Evolutionary conservation across 2,888 invertebrate genomes (phyloP).

Genomic region (Scaeva pyrastri): DNA sequence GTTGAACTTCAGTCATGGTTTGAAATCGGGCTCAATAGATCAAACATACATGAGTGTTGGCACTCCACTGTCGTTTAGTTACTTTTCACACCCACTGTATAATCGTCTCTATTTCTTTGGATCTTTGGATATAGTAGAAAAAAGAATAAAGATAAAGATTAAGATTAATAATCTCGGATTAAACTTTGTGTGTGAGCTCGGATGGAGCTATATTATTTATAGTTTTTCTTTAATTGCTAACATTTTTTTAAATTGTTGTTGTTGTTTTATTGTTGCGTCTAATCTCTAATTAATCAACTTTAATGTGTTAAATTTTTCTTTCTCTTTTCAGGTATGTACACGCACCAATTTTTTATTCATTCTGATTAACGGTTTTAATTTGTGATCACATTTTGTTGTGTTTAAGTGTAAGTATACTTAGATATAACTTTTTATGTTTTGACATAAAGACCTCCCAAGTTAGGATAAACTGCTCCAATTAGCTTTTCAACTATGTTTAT

Average conservation of each 20-base stretch:
- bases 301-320: conserved; percentile 19
- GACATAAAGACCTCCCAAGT: neutral
- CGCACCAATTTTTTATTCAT: neutral
- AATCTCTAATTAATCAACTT: conserved; percentile 19
- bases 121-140: neutral
- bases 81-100: neutral
- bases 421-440: too few species aligned
- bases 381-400: neutral
- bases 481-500: neutral
- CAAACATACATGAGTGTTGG: neutral
- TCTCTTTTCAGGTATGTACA: conserved; percentile 25
- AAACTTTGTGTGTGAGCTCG: neutral
- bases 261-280: neutral
- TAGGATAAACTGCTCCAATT: neutral
- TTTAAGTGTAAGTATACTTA: neutral
- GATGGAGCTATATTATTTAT: conserved; percentile 26
- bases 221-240: conserved; percentile 15
- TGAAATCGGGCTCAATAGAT: neutral
- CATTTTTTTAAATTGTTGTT: neutral
- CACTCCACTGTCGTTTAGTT: neutral
- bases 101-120: neutral
- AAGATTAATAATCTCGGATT: conserved; percentile 17
- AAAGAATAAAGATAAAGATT: conserved; percentile 2
- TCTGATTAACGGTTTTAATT: conserved; percentile 20
- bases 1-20: too few species aligned